Percentiles rank a stretch among this genome's conserved stretches.
Evolutionary conservation across 2,888 invertebrate species (phyloP).

Genomic region (Morpho helenor): DNA sequence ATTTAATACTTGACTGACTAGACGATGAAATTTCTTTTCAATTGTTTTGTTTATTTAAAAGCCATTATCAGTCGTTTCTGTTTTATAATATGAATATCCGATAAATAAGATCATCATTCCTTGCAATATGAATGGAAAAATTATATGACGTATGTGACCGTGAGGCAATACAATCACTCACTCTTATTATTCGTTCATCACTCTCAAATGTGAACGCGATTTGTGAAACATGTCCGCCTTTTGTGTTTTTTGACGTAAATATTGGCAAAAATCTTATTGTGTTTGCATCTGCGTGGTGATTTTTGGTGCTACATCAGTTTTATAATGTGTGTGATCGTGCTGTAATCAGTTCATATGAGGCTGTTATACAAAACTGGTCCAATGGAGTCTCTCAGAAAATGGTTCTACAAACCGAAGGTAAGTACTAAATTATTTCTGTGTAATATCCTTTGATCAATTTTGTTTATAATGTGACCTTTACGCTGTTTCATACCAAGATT

Average conservation of each 20-base stretch:
- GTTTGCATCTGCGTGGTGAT: slow-evolving; percentile 53
- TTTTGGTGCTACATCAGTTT: slow-evolving; percentile 58
- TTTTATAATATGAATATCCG: slow-evolving; percentile 12
- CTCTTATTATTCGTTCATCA: slow-evolving; percentile 25
- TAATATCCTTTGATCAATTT: slow-evolving; percentile 22
- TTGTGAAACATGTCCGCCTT: slow-evolving; percentile 73
- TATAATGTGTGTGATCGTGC: slow-evolving; percentile 71
- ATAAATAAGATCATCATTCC: slow-evolving; percentile 13
- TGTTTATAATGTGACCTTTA: slow-evolving; percentile 9
- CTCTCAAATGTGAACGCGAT: slow-evolving; percentile 52
- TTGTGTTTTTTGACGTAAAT: slow-evolving; percentile 75
- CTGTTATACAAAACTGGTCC: slow-evolving; percentile 73
- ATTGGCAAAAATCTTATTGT: slow-evolving; percentile 57
- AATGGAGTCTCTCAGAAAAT: slow-evolving; percentile 95
- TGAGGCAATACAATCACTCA: slow-evolving; percentile 12
- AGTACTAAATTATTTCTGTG: slow-evolving; percentile 52
- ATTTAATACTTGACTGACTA: no score
- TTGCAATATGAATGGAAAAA: slow-evolving; percentile 18
- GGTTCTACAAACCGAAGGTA: slow-evolving; percentile 96
- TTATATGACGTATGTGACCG: slow-evolving; percentile 22
- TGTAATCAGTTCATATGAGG: slow-evolving; percentile 76
- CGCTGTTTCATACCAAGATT: background rate
- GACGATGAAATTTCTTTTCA: no score
- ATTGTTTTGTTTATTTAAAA: no score
- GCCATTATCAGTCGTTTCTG: no score